A percentile compares a stretch with the other conserved stretches of the same genome.
These are phyloP conservation scores for Leuctra nigra DNA, from an alignment of 2,888 invertebrate species.

Conservation along the genomic window DNA sequence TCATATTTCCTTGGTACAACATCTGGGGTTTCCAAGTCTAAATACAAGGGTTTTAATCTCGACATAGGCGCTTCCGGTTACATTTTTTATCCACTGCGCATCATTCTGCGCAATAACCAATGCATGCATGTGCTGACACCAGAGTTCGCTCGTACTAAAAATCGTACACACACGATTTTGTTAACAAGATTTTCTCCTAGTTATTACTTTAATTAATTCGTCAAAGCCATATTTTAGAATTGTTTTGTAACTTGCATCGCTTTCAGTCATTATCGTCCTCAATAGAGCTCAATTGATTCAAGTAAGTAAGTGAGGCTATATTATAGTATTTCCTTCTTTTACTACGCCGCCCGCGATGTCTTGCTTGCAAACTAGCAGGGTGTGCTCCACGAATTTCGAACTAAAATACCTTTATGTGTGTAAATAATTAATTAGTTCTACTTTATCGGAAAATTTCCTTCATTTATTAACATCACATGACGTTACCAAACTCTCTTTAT, in stretches of 20 bases:
- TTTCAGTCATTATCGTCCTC: neutral
- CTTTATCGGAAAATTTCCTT: no score
- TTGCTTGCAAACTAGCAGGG: constrained; percentile 11
- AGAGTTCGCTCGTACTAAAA: constrained; percentile 33
- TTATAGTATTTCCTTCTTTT: neutral
- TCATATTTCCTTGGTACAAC: neutral
- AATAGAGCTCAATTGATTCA: neutral
- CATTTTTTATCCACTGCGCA: constrained; percentile 18
- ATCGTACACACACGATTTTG: constrained; percentile 9
- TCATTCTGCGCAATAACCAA: constrained; percentile 21
- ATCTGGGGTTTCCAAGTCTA: neutral
- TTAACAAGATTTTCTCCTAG: constrained; percentile 4
- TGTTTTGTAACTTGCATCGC: constrained; percentile 7
- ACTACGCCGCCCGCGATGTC: constrained; percentile 6
- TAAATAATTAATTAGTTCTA: no score
- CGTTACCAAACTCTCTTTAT: no score
- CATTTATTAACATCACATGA: no score
- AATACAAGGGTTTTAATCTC: constrained; percentile 17
- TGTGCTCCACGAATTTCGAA: constrained; percentile 5
- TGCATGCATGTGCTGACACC: constrained; percentile 32
- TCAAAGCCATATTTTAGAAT: constrained; percentile 3
- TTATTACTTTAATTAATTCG: neutral
- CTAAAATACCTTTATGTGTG: no score
- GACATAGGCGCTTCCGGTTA: constrained; percentile 18
- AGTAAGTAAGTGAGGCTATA: neutral